phyloP scores from a whole-genome alignment of 2,797 vertebrate species.

The Chaetodon trifasciatus region DNA sequence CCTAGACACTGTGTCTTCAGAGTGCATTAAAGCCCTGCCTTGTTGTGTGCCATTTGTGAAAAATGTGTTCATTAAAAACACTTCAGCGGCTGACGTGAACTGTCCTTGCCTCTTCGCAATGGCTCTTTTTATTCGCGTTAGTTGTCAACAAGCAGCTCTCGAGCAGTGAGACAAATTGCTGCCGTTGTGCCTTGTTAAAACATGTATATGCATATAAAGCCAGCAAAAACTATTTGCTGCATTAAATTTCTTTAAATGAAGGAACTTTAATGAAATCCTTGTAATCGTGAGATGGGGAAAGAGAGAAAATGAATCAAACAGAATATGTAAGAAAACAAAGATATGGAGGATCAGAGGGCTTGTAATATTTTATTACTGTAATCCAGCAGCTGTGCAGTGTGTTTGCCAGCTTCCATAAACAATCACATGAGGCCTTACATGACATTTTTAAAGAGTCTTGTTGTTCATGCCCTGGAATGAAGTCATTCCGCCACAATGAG shows the following conservation, averaged over 20 bases:
- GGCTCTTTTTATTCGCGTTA: conserved; percentile 18
- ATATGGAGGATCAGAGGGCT: conserved; percentile 25
- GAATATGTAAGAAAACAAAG: conserved; percentile 24
- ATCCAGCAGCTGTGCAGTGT: conserved; percentile 32
- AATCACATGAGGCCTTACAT: conserved; percentile 9
- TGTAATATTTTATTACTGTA: conserved; percentile 60
- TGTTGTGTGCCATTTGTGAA: conserved; percentile 7
- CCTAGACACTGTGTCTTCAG: neutral
- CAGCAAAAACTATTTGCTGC: neutral
- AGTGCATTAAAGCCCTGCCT: neutral
- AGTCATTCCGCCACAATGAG: conserved; percentile 12
- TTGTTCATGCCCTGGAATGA: conserved; percentile 9
- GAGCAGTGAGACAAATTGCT: neutral
- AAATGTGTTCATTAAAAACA: conserved; percentile 26
- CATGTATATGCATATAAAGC: neutral
- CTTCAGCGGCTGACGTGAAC: conserved; percentile 1
- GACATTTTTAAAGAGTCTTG: conserved; percentile 41
- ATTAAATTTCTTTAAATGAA: conserved; percentile 24
- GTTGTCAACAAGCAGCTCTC: conserved; percentile 6
- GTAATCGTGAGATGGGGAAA: conserved; percentile 12
- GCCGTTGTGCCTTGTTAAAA: neutral
- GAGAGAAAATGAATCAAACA: conserved; percentile 1
- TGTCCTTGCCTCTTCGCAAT: neutral
- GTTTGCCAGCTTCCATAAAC: conserved; percentile 31
- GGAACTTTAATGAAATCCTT: conserved; percentile 56